phyloP scores from a whole-genome alignment of 1,140 invertebrate genomes.

The Zophobas atratus region DNA sequence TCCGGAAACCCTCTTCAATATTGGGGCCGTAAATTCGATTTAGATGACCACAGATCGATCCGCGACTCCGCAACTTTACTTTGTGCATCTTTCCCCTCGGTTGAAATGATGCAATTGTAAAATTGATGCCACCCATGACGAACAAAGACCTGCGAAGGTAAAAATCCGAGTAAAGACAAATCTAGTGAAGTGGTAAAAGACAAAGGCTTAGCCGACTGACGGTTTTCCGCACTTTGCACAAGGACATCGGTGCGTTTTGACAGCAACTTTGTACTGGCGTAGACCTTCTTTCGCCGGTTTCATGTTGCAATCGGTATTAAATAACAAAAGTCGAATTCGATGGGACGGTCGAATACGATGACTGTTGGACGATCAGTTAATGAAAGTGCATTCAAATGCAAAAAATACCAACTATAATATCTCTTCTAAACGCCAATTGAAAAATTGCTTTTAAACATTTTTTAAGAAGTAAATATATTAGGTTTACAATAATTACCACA shows the following conservation, averaged over 20 bases:
- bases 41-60: conserved; percentile 57
- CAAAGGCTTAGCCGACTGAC: conserved; percentile 50
- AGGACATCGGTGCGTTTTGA: conserved; percentile 56
- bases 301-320: conserved; percentile 43
- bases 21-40: conserved; percentile 62
- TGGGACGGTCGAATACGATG: not conserved
- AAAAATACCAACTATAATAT: too few species aligned
- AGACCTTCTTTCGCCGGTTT: conserved; percentile 42
- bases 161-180: conserved; percentile 57
- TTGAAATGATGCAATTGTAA: conserved; percentile 29
- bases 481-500: too few species aligned
- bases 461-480: too few species aligned
- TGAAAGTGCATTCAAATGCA: too few species aligned
- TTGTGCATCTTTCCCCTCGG: conserved; percentile 28
- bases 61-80: not conserved
- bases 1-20: conserved; percentile 50
- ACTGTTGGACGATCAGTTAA: too few species aligned
- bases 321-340: conserved; percentile 32
- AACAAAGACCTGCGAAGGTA: conserved; percentile 44
- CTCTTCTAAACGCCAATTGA: too few species aligned
- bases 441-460: too few species aligned
- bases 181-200: conserved; percentile 51
- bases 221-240: conserved; percentile 56
- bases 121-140: conserved; percentile 48
- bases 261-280: conserved; percentile 45